Evolutionary conservation across 2,113 vertebrate genomes (phyloP).

Genomic region (Meleagris gallopavo): DNA sequence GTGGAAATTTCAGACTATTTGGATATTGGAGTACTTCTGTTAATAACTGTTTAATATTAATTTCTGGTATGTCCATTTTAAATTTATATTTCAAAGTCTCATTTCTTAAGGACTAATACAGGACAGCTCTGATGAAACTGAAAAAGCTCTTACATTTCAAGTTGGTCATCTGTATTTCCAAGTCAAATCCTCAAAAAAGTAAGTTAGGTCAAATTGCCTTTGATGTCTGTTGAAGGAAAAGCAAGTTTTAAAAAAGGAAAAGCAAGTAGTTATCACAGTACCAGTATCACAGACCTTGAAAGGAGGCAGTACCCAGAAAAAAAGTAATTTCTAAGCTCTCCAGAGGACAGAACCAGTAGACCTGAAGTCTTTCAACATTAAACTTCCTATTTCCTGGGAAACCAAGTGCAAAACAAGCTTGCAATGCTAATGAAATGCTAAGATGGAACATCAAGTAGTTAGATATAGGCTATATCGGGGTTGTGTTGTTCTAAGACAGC

Average conservation of each 20-base stretch:
- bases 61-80: not conserved
- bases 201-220: not conserved
- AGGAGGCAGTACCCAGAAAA: not conserved
- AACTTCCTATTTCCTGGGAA: slow-evolving; percentile 4
- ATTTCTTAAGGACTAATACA: not conserved
- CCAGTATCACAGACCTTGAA: not conserved
- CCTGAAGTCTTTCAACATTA: not conserved
- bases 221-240: not conserved
- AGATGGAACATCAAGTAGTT: not conserved
- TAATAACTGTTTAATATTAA: slow-evolving; percentile 32
- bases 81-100: not conserved
- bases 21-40: not conserved
- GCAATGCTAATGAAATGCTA: not conserved
- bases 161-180: not conserved
- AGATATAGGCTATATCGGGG: not conserved
- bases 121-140: not conserved
- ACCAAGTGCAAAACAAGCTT: not conserved
- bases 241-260: too few species aligned
- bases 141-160: not conserved
- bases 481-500: not conserved
- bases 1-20: not conserved
- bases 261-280: not conserved
- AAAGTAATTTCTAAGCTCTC: not conserved
- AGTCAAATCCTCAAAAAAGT: not conserved
- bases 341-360: not conserved